A percentile compares a stretch with the other conserved stretches of the same genome.
phyloP scores from a whole-genome alignment of 2,888 invertebrate species.

The Parnassius smintheus region DNA sequence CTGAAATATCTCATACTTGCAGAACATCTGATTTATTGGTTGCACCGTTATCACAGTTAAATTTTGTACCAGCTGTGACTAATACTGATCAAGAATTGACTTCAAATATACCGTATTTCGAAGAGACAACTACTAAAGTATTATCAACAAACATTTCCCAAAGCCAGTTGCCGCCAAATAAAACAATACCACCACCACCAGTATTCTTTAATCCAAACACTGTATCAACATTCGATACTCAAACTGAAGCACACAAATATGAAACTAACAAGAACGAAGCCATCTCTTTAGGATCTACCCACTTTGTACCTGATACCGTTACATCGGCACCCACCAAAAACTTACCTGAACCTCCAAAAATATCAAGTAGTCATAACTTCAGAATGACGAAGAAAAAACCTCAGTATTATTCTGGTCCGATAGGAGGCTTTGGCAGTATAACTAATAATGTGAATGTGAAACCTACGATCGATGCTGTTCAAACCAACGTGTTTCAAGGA shows the following conservation, averaged over 20 bases:
- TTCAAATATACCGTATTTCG: background rate
- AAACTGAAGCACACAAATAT: constrained; percentile 29
- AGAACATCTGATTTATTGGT: constrained; percentile 19
- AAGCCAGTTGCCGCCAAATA: constrained; percentile 8
- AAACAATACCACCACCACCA: constrained; percentile 30
- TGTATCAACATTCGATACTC: background rate
- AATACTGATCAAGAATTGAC: constrained; percentile 16
- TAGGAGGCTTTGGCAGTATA: constrained; percentile 65
- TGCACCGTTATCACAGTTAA: constrained; percentile 18
- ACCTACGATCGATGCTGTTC: constrained; percentile 51
- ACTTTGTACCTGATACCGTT: constrained; percentile 13
- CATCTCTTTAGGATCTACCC: background rate
- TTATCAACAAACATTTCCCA: constrained; percentile 4
- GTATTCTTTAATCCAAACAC: constrained; percentile 37
- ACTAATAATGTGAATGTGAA: constrained; percentile 64
- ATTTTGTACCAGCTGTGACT: constrained; percentile 21
- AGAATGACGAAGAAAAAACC: constrained; percentile 70
- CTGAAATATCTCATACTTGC: constrained; percentile 2
- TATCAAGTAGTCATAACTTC: constrained; percentile 51
- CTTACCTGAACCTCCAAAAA: constrained; percentile 61
- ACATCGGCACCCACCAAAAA: constrained; percentile 43
- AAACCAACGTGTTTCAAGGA: constrained; percentile 49
- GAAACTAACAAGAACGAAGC: constrained; percentile 3
- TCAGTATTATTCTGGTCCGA: constrained; percentile 75
- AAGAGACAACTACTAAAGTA: constrained; percentile 8